A percentile compares a stretch with the other conserved stretches of the same genome.
These are phyloP conservation scores for Actinia tenebrosa DNA, from an alignment of 64 coral and sea anemone genomes.

Conservation along the genomic window DNA sequence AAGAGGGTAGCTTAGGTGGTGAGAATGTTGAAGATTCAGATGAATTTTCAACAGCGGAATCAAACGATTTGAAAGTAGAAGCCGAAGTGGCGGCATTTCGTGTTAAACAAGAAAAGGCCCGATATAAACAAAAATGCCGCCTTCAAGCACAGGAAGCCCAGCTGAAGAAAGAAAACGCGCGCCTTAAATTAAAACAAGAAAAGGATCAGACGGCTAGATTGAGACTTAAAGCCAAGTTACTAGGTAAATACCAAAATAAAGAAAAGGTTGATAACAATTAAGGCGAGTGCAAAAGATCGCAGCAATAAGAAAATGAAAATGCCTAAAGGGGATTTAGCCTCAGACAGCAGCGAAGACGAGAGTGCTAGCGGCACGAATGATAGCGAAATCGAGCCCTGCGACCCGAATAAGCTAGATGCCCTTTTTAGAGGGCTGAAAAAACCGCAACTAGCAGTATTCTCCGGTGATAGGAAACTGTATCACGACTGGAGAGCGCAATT, in stretches of 20 bases:
- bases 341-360: too few relatives aligned
- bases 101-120: conserved; percentile 12
- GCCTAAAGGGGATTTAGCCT: too few relatives aligned
- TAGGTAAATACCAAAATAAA: background rate
- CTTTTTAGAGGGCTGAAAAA: conserved; percentile 34
- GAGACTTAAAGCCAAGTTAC: conserved; percentile 4
- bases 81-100: conserved; percentile 3
- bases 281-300: background rate
- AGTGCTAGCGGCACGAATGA: background rate
- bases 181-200: background rate
- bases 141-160: conserved; percentile 1
- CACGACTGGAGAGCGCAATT: conserved; percentile 33
- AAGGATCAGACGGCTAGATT: background rate
- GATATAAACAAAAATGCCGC: background rate
- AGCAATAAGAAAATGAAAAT: background rate
- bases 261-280: background rate
- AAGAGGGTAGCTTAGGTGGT: background rate
- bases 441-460: conserved; percentile 1
- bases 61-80: background rate
- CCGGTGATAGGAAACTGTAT: conserved; percentile 37
- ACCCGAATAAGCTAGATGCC: background rate
- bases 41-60: background rate
- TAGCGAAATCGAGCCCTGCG: background rate
- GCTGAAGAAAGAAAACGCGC: background rate
- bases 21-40: background rate